These are phyloP conservation scores for Tor tambroides DNA, from an alignment of 2,113 vertebrate species.

Conservation along the genomic window DNA sequence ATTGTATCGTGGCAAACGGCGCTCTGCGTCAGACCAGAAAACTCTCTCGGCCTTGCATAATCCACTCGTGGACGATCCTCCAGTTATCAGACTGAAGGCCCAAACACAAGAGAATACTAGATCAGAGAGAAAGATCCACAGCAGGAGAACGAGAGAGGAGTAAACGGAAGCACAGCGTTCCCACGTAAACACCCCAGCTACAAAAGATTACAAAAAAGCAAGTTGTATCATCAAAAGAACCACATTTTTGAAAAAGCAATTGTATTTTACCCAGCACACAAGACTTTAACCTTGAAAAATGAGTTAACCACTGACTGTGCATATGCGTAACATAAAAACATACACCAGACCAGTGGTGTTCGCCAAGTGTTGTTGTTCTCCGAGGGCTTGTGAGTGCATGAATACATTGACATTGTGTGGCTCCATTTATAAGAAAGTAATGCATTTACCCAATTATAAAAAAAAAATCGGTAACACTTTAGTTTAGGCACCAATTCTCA, in stretches of 20 bases:
- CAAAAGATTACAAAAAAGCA: background rate
- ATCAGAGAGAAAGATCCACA: constrained; percentile 11
- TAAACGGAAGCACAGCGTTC: background rate
- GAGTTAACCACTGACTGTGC: background rate
- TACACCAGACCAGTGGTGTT: background rate
- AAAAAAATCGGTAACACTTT: too few relatives aligned
- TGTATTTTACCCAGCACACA: background rate
- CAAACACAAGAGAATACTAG: background rate
- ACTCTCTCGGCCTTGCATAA: constrained; percentile 57
- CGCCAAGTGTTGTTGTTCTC: background rate
- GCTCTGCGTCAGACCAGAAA: background rate
- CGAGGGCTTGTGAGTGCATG: background rate
- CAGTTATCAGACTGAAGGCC: background rate
- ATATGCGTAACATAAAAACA: background rate
- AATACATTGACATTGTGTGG: background rate
- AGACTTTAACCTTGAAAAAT: background rate
- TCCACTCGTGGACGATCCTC: constrained; percentile 46
- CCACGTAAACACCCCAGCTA: background rate
- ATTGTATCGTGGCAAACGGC: constrained; percentile 31
- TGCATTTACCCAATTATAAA: too few relatives aligned
- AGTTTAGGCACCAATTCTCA: too few relatives aligned
- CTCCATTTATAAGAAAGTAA: too few relatives aligned
- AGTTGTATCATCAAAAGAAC: background rate
- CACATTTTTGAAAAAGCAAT: background rate
- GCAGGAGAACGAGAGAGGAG: background rate